These are phyloP conservation scores for Odontothrips loti DNA, from an alignment of 2,888 invertebrate species.

Conservation along the genomic window DNA sequence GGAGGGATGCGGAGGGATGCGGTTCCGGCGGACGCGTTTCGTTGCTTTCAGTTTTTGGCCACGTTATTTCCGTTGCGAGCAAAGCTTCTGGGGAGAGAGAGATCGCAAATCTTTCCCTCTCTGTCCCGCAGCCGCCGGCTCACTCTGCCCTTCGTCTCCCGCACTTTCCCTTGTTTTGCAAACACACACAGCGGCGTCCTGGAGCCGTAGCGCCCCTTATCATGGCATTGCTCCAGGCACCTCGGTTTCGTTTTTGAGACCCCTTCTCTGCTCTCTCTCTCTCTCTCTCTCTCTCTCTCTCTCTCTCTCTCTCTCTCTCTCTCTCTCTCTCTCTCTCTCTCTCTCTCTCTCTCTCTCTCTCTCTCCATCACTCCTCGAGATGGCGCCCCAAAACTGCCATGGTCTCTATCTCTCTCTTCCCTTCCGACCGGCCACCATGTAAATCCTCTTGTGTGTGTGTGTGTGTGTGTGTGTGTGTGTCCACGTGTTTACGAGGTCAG, in stretches of 20 bases:
- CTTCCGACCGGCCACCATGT: not conserved
- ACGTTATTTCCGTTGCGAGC: not conserved
- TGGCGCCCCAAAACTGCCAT: too few relatives aligned
- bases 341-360: not conserved
- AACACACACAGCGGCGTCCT: not conserved
- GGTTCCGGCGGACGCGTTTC: too few relatives aligned
- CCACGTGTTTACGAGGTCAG: too few relatives aligned
- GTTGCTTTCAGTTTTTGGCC: not conserved
- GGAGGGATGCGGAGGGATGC: too few relatives aligned
- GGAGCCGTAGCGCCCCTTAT: not conserved
- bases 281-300: slow-evolving; percentile 2
- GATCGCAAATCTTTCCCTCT: not conserved
- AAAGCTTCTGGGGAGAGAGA: not conserved
- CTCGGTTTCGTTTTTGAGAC: not conserved
- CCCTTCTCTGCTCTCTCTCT: not conserved
- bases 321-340: not conserved
- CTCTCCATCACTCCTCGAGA: not conserved
- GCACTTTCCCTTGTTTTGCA: not conserved
- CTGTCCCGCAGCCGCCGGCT: not conserved
- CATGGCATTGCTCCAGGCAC: slow-evolving; percentile 23
- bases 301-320: not conserved
- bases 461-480: too few relatives aligned
- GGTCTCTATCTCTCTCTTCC: not conserved
- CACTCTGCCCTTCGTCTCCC: not conserved
- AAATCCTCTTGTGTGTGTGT: not conserved